Percentiles rank a stretch among this genome's conserved stretches.
These are phyloP conservation scores for Barnardius zonarius DNA, from an alignment of 2,113 vertebrate genomes.

Conservation along the genomic window DNA sequence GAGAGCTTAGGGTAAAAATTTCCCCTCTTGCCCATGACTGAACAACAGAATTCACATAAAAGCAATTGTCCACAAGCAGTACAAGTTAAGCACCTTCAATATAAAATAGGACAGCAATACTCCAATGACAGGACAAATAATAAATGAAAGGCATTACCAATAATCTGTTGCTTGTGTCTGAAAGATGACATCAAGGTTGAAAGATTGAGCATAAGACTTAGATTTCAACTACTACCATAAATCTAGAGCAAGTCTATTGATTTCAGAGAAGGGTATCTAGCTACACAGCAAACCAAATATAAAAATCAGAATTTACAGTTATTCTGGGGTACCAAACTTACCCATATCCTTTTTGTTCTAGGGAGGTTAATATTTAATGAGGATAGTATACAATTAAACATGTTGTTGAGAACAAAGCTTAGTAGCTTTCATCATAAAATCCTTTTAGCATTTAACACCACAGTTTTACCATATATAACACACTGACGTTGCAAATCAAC, in stretches of 20 bases:
- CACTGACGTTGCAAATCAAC: not conserved
- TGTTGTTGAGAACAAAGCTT: not conserved
- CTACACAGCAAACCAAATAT: not conserved
- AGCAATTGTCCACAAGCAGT: conserved; percentile 26
- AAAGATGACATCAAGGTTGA: not conserved
- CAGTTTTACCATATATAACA: not conserved
- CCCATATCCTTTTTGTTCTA: not conserved
- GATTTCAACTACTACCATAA: not conserved
- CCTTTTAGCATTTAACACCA: not conserved
- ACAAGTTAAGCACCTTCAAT: not conserved
- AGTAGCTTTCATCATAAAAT: not conserved
- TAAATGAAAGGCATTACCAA: not conserved
- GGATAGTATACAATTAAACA: not conserved
- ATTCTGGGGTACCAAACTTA: conserved; percentile 22
- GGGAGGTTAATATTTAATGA: not conserved
- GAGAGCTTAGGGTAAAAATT: not conserved
- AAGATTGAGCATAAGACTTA: not conserved
- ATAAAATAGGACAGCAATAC: conserved; percentile 17
- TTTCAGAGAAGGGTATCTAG: not conserved
- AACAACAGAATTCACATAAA: conserved; percentile 40
- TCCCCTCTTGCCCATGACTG: not conserved
- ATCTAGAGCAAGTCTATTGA: not conserved
- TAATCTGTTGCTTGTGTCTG: not conserved
- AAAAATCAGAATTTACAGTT: not conserved
- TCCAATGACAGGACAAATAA: conserved; percentile 26